Conservation (phyloP, 2,797 vertebrate genomes). For the Labroides dimidiatus region DNA sequence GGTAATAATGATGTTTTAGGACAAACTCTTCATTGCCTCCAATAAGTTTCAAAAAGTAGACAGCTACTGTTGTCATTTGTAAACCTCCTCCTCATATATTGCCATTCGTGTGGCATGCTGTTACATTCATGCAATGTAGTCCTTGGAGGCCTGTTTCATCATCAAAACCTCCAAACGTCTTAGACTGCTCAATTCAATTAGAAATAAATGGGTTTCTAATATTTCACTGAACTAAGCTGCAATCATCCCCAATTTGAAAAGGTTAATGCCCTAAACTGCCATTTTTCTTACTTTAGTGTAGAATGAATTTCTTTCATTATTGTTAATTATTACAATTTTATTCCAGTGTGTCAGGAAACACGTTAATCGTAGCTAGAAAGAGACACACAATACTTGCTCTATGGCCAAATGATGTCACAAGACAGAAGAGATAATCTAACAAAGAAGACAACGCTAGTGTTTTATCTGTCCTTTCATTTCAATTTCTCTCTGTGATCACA, state of each 20-base stretch:
- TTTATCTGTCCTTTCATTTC: background rate
- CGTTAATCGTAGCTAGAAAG: constrained; percentile 2
- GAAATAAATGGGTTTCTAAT: constrained; percentile 49
- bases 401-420: constrained; percentile 3
- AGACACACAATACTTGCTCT: background rate
- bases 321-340: constrained; percentile 41
- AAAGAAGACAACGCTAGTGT: background rate
- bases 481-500: background rate
- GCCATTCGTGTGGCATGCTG: constrained; percentile 30
- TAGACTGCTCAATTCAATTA: constrained; percentile 47
- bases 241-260: constrained; percentile 48
- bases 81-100: constrained; percentile 16
- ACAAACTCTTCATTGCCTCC: background rate
- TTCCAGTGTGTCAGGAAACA: constrained; percentile 33
- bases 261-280: constrained; percentile 42
- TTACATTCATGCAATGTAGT: constrained; percentile 37
- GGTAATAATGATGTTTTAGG: no score
- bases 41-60: constrained; percentile 3
- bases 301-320: constrained; percentile 42
- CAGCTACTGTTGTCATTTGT: background rate
- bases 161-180: constrained; percentile 38
- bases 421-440: constrained; percentile 11
- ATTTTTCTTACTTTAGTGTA: constrained; percentile 27
- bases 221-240: constrained; percentile 37
- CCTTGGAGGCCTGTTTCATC: constrained; percentile 36